Conservation (phyloP, 2,113 vertebrate genomes). For the Periophthalmus modestus region DNA sequence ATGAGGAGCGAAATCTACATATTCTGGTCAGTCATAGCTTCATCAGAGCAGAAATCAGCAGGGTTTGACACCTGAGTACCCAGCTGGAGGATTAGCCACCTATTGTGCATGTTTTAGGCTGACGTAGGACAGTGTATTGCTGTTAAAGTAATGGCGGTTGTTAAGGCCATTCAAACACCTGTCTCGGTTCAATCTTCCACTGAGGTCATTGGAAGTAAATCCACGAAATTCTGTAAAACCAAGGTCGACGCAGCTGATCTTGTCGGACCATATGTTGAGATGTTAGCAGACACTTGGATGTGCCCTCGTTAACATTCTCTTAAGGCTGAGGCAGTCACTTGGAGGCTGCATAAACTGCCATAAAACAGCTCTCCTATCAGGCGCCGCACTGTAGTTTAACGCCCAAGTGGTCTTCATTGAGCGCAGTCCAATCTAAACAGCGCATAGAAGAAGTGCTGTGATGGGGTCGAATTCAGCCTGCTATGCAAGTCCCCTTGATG, state of each 20-base stretch:
- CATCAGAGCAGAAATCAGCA: constrained; percentile 1
- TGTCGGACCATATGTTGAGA: constrained; percentile 33
- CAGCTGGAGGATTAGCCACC: no score
- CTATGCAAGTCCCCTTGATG: constrained; percentile 38
- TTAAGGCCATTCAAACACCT: background rate
- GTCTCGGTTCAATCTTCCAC: background rate
- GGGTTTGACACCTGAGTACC: no score
- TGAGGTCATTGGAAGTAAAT: background rate
- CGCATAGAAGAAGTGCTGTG: constrained; percentile 28
- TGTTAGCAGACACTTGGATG: constrained; percentile 37
- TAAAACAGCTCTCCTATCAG: constrained; percentile 46
- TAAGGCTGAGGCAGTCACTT: constrained; percentile 41
- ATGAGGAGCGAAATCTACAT: background rate
- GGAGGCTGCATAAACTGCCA: constrained; percentile 38
- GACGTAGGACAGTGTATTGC: background rate
- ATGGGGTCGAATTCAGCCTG: constrained; percentile 45
- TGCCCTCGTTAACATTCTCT: constrained; percentile 44
- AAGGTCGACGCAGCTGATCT: background rate
- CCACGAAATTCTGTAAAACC: background rate
- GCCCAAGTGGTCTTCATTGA: constrained; percentile 41
- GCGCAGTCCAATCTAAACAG: constrained; percentile 34
- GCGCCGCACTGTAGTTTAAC: constrained; percentile 42
- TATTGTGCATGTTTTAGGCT: no score
- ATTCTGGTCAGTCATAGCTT: background rate
- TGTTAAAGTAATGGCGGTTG: background rate